Conservation (phyloP, 2,888 invertebrate genomes). For the Unio delphinus region DNA sequence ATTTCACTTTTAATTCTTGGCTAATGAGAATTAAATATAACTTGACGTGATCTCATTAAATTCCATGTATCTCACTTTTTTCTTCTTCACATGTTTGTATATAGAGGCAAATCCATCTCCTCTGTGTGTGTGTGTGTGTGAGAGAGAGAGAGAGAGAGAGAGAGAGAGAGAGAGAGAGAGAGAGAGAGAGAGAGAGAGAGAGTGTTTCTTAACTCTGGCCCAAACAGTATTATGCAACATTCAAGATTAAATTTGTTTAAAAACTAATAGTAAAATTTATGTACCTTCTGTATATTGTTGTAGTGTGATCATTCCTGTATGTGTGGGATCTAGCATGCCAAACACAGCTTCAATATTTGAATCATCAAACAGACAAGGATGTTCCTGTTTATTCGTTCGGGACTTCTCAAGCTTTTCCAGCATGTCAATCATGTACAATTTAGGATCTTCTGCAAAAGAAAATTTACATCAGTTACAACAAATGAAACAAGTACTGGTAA, state of each 20-base stretch:
- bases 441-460: conserved; percentile 61
- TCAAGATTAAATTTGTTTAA: background rate
- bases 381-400: conserved; percentile 51
- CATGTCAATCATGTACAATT: conserved; percentile 63
- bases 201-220: no score
- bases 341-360: conserved; percentile 66
- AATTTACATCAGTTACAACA: background rate
- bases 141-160: no score
- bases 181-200: no score
- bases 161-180: no score
- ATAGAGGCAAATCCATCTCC: background rate
- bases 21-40: no score
- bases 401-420: conserved; percentile 64
- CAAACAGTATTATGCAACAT: background rate
- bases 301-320: conserved; percentile 59
- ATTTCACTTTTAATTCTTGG: no score
- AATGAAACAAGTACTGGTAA: background rate
- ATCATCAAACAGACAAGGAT: conserved; percentile 67
- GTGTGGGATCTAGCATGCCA: conserved; percentile 69
- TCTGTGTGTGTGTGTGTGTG: no score
- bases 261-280: background rate
- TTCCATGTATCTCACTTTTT: no score
- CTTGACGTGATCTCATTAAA: no score
- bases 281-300: conserved; percentile 67
- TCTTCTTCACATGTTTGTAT: no score